Evolutionary conservation across 2,113 vertebrate genomes (phyloP).

Genomic region (Pipa parva): DNA sequence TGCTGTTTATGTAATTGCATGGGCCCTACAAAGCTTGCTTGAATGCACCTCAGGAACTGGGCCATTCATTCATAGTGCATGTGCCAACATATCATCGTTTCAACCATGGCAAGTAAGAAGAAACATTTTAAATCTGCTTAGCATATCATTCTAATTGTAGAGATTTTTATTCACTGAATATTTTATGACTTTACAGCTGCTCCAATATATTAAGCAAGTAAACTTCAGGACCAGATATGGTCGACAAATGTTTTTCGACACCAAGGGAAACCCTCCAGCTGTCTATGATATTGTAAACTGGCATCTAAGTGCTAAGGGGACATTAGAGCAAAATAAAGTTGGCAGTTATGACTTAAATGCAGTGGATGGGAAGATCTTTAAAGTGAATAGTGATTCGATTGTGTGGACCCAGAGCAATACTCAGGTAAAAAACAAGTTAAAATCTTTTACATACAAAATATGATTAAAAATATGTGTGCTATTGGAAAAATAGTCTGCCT

Average conservation of each 20-base stretch:
- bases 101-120: constrained; percentile 38
- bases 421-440: no score
- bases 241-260: constrained; percentile 13
- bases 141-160: no score
- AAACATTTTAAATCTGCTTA: no score
- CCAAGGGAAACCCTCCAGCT: constrained; percentile 22
- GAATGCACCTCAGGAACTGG: constrained; percentile 4
- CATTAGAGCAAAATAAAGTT: constrained; percentile 10
- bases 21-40: constrained; percentile 30
- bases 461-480: no score
- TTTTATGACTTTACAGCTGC: constrained; percentile 57
- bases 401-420: neutral
- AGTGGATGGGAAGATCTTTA: neutral
- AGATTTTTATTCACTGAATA: no score
- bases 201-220: constrained; percentile 55
- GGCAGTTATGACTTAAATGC: constrained; percentile 21
- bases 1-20: constrained; percentile 25
- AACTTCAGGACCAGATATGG: constrained; percentile 56
- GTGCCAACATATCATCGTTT: constrained; percentile 24
- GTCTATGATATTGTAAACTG: constrained; percentile 28
- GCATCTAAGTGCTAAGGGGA: neutral
- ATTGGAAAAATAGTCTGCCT: no score
- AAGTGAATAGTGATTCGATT: neutral
- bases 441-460: no score
- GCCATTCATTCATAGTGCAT: constrained; percentile 15